phyloP scores from a whole-genome alignment of 2,113 vertebrate genomes.

The Tyrannus savana region DNA sequence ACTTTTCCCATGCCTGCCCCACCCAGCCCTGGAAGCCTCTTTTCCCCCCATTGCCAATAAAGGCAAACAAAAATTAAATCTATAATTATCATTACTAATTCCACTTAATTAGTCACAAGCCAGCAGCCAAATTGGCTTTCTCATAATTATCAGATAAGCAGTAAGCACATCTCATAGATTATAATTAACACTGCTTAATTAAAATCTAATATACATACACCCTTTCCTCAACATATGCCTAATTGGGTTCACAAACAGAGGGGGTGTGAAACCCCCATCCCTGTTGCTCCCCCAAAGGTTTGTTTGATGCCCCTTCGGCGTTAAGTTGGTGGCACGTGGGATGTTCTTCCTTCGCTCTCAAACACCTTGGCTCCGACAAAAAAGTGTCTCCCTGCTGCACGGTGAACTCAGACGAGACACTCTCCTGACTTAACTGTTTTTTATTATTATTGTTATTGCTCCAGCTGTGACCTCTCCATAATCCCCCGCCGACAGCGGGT shows the following conservation, averaged over 20 bases:
- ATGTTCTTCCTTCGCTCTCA: background rate
- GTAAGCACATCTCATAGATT: constrained; percentile 87
- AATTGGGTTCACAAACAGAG: constrained; percentile 73
- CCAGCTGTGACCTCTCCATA: constrained; percentile 61
- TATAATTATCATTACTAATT: constrained; percentile 88
- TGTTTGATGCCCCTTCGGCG: background rate
- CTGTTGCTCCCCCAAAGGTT: background rate
- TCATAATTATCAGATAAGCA: constrained; percentile 87
- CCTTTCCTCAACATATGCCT: constrained; percentile 77
- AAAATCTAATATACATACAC: constrained; percentile 84
- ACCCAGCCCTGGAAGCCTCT: background rate
- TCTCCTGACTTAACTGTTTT: constrained; percentile 17
- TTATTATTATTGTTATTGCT: constrained; percentile 59
- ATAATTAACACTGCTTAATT: constrained; percentile 89
- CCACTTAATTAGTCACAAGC: constrained; percentile 86
- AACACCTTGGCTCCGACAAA: background rate
- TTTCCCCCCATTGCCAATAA: constrained; percentile 72
- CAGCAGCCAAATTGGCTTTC: constrained; percentile 86
- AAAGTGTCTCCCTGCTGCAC: background rate
- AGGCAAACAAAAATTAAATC: constrained; percentile 81
- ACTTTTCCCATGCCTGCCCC: background rate
- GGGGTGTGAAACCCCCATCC: constrained; percentile 37
- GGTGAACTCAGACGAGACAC: background rate
- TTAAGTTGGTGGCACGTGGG: background rate
- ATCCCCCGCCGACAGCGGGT: constrained; percentile 23